Evolutionary conservation across 2,113 vertebrate genomes (phyloP).

Genomic region (Cinclus mexicanus): DNA sequence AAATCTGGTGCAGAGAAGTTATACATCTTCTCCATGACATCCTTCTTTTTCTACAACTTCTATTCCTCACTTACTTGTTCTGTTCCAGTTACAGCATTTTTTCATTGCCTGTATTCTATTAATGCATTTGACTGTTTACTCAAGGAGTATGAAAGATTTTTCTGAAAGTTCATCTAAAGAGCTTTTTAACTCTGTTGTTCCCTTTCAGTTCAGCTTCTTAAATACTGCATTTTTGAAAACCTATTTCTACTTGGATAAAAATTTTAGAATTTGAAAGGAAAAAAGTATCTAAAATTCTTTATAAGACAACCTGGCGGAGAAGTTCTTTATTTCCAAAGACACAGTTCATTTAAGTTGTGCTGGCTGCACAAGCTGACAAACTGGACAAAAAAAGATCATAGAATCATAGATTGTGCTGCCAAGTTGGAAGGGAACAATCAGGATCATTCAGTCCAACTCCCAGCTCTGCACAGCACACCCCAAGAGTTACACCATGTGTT

Average conservation of each 20-base stretch:
- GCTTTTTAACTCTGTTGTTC: not conserved
- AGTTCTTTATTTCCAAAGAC: not conserved
- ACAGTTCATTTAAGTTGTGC: not conserved
- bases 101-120: not conserved
- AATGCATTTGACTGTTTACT: not conserved
- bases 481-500: not conserved
- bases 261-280: not conserved
- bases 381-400: not conserved
- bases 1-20: not conserved
- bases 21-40: not conserved
- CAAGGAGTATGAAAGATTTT: not conserved
- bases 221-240: not conserved
- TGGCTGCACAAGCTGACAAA: not conserved
- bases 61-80: not conserved
- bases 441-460: not conserved
- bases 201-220: not conserved
- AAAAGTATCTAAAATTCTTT: not conserved
- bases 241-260: not conserved
- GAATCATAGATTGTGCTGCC: not conserved
- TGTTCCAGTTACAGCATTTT: not conserved
- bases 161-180: not conserved
- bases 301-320: not conserved
- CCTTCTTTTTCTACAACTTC: not conserved
- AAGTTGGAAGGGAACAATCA: not conserved
- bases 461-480: not conserved